Evolutionary conservation across 2,113 vertebrate species (phyloP).

Genomic region (Urocynchramus pylzowi): DNA sequence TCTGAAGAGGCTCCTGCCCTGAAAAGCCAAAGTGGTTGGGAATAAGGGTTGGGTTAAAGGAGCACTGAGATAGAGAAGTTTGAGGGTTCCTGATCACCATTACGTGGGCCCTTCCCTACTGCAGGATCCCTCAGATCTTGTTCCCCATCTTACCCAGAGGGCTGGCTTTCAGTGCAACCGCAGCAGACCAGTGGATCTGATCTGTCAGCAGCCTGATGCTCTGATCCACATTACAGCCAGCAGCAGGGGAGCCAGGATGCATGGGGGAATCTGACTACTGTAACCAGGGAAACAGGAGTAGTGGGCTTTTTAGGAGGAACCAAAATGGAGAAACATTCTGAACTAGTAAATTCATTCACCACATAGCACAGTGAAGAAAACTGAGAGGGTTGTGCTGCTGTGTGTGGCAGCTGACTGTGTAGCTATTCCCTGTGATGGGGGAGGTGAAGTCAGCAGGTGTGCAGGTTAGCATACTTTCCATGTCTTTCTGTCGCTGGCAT

Average conservation of each 20-base stretch:
- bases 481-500: background rate
- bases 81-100: background rate
- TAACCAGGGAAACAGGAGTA: background rate
- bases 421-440: background rate
- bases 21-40: background rate
- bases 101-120: background rate
- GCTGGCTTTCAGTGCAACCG: background rate
- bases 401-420: background rate
- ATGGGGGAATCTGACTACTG: background rate
- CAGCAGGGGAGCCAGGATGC: background rate
- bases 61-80: background rate
- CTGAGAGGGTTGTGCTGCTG: background rate
- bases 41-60: background rate
- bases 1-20: background rate
- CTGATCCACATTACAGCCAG: background rate
- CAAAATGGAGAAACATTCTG: background rate
- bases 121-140: background rate
- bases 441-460: background rate
- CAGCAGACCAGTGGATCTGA: background rate
- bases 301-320: background rate
- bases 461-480: background rate
- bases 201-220: background rate
- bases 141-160: rapidly evolving
- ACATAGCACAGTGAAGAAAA: background rate
- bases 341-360: background rate